phyloP scores from a whole-genome alignment of 2,888 invertebrate genomes.

The Tinea trinotella region DNA sequence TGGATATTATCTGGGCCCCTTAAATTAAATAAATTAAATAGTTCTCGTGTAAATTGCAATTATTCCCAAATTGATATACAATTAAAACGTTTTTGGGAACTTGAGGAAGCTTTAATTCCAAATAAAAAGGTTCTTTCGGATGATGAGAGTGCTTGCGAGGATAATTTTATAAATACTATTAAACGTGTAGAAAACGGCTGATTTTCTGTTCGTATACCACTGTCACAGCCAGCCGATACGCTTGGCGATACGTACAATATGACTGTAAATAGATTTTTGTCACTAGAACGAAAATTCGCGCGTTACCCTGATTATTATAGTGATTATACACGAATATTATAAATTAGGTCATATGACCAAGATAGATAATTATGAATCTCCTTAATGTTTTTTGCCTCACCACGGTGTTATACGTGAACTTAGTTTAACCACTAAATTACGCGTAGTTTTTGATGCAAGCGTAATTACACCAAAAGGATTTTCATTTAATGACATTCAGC shows the following conservation, averaged over 20 bases:
- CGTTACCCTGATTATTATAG: constrained; percentile 20
- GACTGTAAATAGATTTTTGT: constrained; percentile 22
- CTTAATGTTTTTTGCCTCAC: constrained; percentile 24
- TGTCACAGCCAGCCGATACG: constrained; percentile 21
- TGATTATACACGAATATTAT: constrained; percentile 22
- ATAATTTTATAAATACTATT: constrained; percentile 22
- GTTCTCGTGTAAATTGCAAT: constrained; percentile 22
- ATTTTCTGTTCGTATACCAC: constrained; percentile 25
- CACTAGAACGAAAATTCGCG: constrained; percentile 23
- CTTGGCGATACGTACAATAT: constrained; percentile 23
- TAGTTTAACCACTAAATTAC: constrained; percentile 23
- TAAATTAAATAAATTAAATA: constrained; percentile 5
- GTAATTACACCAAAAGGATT: constrained; percentile 21
- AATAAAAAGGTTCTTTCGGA: neutral
- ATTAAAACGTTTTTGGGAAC: constrained; percentile 24
- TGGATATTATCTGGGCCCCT: constrained; percentile 24
- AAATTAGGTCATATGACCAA: constrained; percentile 24
- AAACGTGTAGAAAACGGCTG: constrained; percentile 22
- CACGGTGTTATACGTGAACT: constrained; percentile 23
- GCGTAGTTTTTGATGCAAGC: constrained; percentile 25
- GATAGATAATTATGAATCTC: constrained; percentile 1
- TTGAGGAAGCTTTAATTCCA: constrained; percentile 23
- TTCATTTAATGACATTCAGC: constrained; percentile 27
- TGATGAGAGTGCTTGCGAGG: constrained; percentile 23
- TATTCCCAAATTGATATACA: constrained; percentile 20